Evolutionary conservation across 2,888 invertebrate species (phyloP), one percentile per base, ranked within the genome.

Genomic region (Eilema sororculum): DNA sequence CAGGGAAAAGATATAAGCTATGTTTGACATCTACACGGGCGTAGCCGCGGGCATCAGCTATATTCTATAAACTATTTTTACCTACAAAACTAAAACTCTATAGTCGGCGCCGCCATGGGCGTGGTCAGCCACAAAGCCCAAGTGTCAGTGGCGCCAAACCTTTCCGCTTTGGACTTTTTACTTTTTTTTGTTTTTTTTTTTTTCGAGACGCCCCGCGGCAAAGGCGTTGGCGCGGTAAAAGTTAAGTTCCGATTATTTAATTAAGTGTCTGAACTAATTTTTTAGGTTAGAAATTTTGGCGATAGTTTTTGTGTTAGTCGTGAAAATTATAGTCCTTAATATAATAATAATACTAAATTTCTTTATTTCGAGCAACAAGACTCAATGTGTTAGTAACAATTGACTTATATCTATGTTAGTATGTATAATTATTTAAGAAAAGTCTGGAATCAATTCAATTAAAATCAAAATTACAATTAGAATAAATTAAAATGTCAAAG

Each of bases 111-210:
- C 93, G 85, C 92, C 92, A 84, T 69, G 84, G 93, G 93, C 93
- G 93, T 89, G 90, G 84, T 84, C 77, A 78, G 81, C 85, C 84
- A 79, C 68, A 76, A 69, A 73, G 65, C 71, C 81, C 59, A 73
- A 82, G 91, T 92, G 93, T 92, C 91, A 91, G 93, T 90, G 93
- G 93, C 93, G 92, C 93, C 93, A 87, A 88, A 84, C 86, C 92
- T 91, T 89, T 91, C 88, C 79, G 80, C 72, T 81, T 76, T 89
- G 87, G 89, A 90, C 90, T 87, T 90, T 90, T 90, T 86, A 79
- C 77, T 84, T 85, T 87, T 85, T 88, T 37, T 33, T 33, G 4
- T 3, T 89, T 81, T 80, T 83, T 72, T 84, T 85, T 88, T 87
- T 87, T 84, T 79, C 71, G 37, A 77, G 84, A 84, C 89, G 85